Conservation (phyloP, 1,140 invertebrate species). For the Panagrolaimus sp. region DNA sequence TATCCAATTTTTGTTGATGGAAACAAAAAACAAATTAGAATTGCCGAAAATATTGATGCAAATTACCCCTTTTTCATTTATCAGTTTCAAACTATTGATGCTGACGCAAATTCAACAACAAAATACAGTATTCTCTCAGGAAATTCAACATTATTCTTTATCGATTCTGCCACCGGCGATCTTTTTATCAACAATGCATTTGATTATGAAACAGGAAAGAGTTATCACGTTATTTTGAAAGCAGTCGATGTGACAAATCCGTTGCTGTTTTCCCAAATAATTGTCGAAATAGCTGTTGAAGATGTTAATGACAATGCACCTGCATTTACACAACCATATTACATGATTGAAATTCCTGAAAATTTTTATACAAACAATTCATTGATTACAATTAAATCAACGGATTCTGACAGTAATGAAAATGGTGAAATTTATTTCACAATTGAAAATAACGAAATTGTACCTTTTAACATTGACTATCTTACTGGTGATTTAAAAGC, state of each 20-base stretch:
- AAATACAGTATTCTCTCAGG: neutral
- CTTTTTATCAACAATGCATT: neutral
- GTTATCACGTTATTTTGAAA: neutral
- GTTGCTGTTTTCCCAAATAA: neutral
- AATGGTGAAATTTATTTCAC: neutral
- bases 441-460: neutral
- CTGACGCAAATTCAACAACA: neutral
- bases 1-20: conserved; percentile 8
- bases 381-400: conserved; percentile 27
- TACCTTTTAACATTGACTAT: conserved; percentile 4
- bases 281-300: neutral
- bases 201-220: neutral
- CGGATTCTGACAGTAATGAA: conserved; percentile 27
- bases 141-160: neutral
- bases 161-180: neutral
- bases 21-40: neutral
- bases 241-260: neutral
- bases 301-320: conserved; percentile 12
- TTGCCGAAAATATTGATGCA: conserved; percentile 1
- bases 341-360: neutral
- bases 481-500: conserved; percentile 4
- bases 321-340: neutral
- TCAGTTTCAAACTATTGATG: neutral
- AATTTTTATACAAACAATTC: neutral
- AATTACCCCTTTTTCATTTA: neutral